A percentile compares a stretch with the other conserved stretches of the same genome.
phyloP scores from a whole-genome alignment of 2,888 invertebrate genomes.

The Monoplex corrugatus region DNA sequence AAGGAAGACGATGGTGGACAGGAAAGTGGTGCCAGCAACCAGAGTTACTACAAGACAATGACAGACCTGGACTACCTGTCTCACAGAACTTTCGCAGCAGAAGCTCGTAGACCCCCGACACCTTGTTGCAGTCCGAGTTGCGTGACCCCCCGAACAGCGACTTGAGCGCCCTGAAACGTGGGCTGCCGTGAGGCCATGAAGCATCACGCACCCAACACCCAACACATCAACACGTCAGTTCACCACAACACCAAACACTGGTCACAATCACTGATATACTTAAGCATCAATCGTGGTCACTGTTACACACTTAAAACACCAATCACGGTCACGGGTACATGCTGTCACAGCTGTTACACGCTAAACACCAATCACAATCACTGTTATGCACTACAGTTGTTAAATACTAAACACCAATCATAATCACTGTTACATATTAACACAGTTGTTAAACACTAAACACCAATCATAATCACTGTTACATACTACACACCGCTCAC shows the following conservation, averaged over 20 bases:
- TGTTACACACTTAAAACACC: not conserved
- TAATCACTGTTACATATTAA: not conserved
- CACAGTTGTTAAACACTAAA: not conserved
- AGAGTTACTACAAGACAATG: not conserved
- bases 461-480: not conserved
- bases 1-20: not conserved
- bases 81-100: slow-evolving; percentile 95
- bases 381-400: no score
- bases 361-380: not conserved
- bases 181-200: slow-evolving; percentile 53
- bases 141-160: slow-evolving; percentile 78
- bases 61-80: slow-evolving; percentile 95
- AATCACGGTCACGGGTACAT: not conserved
- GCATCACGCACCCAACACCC: slow-evolving; percentile 21
- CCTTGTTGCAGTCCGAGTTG: slow-evolving; percentile 92
- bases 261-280: no score
- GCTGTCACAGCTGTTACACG: not conserved
- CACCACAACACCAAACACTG: not conserved
- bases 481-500: not conserved
- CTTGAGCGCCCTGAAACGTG: slow-evolving; percentile 78
- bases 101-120: slow-evolving; percentile 98
- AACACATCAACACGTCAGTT: not conserved
- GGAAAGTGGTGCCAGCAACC: no score
- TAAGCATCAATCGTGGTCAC: no score
- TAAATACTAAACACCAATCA: not conserved